Conservation (phyloP, 2,113 vertebrate genomes). For the Ailuropoda melanoleuca region DNA sequence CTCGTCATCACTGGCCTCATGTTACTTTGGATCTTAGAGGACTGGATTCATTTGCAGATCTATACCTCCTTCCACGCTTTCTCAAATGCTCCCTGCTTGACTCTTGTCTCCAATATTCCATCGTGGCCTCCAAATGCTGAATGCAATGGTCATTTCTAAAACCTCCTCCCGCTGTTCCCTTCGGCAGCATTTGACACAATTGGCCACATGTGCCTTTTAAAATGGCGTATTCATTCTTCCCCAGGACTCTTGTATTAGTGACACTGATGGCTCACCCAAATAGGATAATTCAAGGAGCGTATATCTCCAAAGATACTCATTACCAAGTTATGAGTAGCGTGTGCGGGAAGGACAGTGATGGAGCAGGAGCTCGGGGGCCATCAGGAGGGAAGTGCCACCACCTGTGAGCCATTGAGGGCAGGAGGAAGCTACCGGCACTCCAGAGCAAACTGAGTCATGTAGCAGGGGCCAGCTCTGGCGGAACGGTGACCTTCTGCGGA, state of each 20-base stretch:
- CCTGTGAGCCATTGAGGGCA: background rate
- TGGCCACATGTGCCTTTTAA: background rate
- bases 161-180: background rate
- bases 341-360: background rate
- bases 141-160: background rate
- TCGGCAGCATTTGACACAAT: background rate
- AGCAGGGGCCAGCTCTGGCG: background rate
- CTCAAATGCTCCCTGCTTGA: background rate
- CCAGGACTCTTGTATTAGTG: background rate
- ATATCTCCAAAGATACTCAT: background rate
- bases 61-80: background rate
- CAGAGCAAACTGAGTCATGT: background rate
- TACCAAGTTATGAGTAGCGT: background rate
- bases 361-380: background rate
- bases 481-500: background rate
- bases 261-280: background rate
- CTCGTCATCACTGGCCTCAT: background rate
- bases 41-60: background rate
- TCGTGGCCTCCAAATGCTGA: background rate
- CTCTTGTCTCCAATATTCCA: background rate
- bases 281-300: background rate
- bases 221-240: background rate
- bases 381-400: background rate
- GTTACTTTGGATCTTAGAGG: background rate
- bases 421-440: background rate